Evolutionary conservation across 2,888 invertebrate species (phyloP).

Genomic region (Resseliella maxima): DNA sequence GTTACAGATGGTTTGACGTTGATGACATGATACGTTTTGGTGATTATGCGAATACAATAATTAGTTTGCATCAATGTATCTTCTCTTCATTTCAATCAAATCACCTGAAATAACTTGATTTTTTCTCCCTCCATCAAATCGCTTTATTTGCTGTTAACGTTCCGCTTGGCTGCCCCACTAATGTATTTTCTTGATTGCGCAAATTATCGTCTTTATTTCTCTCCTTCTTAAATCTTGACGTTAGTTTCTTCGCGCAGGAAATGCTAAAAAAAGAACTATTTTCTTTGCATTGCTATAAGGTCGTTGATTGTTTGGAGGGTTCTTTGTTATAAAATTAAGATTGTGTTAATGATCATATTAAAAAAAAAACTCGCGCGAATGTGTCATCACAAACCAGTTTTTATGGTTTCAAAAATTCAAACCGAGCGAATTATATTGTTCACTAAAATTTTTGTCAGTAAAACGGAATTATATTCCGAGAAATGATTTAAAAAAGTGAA

Average conservation of each 20-base stretch:
- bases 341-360: background rate
- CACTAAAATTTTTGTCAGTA: background rate
- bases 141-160: background rate
- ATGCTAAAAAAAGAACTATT: background rate
- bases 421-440: background rate
- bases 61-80: background rate
- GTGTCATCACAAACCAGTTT: background rate
- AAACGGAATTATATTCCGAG: background rate
- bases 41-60: slow-evolving; percentile 17
- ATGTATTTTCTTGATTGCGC: slow-evolving; percentile 28
- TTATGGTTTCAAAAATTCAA: background rate
- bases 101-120: background rate
- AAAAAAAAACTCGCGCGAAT: background rate
- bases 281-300: background rate
- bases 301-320: too few relatives aligned
- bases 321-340: background rate
- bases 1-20: background rate
- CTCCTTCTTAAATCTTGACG: background rate
- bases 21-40: slow-evolving; percentile 25
- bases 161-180: background rate
- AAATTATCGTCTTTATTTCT: background rate
- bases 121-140: background rate
- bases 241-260: background rate
- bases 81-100: background rate
- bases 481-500: too few relatives aligned